These are phyloP conservation scores for Drymodes brunneopygia DNA, from an alignment of 2,113 vertebrate species.

Conservation along the genomic window DNA sequence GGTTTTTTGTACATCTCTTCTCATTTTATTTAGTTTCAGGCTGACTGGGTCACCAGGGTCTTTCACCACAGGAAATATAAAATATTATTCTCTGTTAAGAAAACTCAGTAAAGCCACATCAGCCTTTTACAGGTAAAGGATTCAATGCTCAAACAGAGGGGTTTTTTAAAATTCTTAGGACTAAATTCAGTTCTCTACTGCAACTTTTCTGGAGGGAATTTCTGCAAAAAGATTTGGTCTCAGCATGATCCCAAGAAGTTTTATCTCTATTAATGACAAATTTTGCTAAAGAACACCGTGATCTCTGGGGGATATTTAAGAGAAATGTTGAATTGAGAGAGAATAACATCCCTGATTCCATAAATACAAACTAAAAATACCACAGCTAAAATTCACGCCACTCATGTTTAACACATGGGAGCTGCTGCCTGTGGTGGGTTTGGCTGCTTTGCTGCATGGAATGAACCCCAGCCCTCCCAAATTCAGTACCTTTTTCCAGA, in stretches of 20 bases:
- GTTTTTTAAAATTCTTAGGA: neutral
- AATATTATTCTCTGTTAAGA: neutral
- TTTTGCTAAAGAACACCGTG: neutral
- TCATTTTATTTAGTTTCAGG: neutral
- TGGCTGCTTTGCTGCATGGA: neutral
- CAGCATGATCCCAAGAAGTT: rapidly evolving
- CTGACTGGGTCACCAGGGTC: neutral
- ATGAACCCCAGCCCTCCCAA: rapidly evolving
- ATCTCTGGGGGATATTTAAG: neutral
- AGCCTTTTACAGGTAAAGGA: neutral
- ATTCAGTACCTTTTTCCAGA: conserved; percentile 75
- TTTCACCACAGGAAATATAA: neutral
- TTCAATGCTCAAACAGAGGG: neutral
- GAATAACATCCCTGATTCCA: neutral
- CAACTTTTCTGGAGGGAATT: neutral
- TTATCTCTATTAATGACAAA: neutral
- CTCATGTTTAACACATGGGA: rapidly evolving
- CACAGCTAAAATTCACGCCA: rapidly evolving
- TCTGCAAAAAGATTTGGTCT: neutral
- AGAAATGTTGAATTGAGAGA: rapidly evolving
- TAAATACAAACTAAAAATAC: rapidly evolving
- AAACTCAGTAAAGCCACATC: neutral
- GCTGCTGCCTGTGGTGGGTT: rapidly evolving
- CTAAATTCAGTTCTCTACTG: neutral
- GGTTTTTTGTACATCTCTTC: neutral